Conservation (phyloP, 1,140 invertebrate genomes). For the Pygmarrhopalites habei region DNA sequence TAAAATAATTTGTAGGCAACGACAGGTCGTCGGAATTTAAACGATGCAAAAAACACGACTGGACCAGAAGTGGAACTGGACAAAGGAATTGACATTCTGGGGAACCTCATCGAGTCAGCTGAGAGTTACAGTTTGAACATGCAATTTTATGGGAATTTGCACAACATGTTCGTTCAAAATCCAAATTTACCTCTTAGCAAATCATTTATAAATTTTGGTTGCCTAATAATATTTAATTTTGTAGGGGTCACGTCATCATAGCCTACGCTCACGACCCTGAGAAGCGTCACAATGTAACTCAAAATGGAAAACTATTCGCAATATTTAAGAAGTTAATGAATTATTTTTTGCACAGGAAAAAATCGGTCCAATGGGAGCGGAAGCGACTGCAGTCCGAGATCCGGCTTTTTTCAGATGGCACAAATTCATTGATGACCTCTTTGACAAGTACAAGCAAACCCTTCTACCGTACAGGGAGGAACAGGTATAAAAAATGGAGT, state of each 20-base stretch:
- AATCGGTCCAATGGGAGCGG: constrained; percentile 42
- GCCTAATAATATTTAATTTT: too few relatives aligned
- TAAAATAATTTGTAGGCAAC: too few relatives aligned
- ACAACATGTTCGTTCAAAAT: too few relatives aligned
- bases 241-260: constrained; percentile 60
- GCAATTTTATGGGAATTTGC: constrained; percentile 59
- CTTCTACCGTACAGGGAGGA: constrained; percentile 51
- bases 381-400: constrained; percentile 52
- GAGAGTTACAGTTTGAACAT: constrained; percentile 59
- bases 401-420: constrained; percentile 81
- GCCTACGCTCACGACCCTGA: constrained; percentile 65
- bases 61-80: constrained; percentile 33
- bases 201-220: too few relatives aligned
- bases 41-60: too few relatives aligned
- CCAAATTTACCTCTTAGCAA: too few relatives aligned
- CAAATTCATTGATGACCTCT: constrained; percentile 68
- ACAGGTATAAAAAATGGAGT: not conserved
- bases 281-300: constrained; percentile 40
- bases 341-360: constrained; percentile 39
- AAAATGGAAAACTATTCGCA: not conserved
- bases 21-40: too few relatives aligned
- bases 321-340: constrained; percentile 2
- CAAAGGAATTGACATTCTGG: constrained; percentile 68
- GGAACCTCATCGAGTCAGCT: constrained; percentile 67
- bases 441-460: constrained; percentile 60